A percentile compares a stretch with the other conserved stretches of the same genome.
phyloP scores from a whole-genome alignment of 2,888 invertebrate genomes.

The Perizoma affinitatum region DNA sequence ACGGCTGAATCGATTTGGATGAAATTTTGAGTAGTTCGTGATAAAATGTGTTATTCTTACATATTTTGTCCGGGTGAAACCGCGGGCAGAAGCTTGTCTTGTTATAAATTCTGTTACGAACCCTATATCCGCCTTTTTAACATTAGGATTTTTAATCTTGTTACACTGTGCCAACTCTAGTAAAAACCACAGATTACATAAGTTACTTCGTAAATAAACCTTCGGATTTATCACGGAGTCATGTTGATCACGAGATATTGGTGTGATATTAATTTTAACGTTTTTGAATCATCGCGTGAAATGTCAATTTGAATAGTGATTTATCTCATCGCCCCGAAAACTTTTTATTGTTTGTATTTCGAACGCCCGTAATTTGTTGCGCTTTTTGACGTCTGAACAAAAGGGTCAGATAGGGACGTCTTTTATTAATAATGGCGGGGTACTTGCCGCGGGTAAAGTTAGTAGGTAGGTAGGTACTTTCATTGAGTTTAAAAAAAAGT shows the following conservation, averaged over 20 bases:
- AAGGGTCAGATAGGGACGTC: conserved; percentile 1
- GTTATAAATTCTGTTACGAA: too few relatives aligned
- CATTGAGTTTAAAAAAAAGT: too few relatives aligned
- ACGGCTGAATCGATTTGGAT: too few relatives aligned
- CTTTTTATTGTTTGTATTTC: conserved; percentile 40
- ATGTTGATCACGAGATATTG: conserved; percentile 74
- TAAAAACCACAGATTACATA: conserved; percentile 23
- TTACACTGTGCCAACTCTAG: background rate
- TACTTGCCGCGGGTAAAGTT: background rate
- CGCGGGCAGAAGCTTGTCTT: too few relatives aligned
- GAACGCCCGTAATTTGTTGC: conserved; percentile 37
- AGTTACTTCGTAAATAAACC: conserved; percentile 53
- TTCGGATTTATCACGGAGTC: conserved; percentile 75
- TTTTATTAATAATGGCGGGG: background rate
- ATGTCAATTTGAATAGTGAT: conserved; percentile 77
- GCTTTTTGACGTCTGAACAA: conserved; percentile 26
- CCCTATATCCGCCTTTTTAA: conserved; percentile 1
- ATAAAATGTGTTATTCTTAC: too few relatives aligned
- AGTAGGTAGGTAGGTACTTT: too few relatives aligned
- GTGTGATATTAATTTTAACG: conserved; percentile 71
- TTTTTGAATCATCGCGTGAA: conserved; percentile 73
- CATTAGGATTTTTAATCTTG: too few relatives aligned
- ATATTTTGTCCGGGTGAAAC: too few relatives aligned
- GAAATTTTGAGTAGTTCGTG: too few relatives aligned
- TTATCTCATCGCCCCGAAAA: conserved; percentile 55